phyloP scores from a whole-genome alignment of 2,888 invertebrate species.

The Nyleta sp. region DNA sequence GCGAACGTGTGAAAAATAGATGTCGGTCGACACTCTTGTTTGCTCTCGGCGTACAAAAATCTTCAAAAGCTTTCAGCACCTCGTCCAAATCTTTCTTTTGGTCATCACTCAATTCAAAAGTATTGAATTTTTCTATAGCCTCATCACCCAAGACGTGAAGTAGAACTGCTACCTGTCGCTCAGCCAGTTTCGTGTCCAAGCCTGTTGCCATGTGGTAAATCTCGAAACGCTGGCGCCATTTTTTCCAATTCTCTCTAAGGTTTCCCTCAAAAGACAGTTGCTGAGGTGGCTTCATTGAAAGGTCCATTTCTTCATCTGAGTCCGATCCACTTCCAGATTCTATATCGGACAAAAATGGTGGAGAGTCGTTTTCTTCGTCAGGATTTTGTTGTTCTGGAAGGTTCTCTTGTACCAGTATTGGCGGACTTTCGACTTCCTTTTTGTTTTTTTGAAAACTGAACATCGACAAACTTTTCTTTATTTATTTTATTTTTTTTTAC shows the following conservation, averaged over 20 bases:
- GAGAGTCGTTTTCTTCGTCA: background rate
- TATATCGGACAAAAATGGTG: too few relatives aligned
- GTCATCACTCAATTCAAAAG: slow-evolving; percentile 52
- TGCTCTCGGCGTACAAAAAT: slow-evolving; percentile 49
- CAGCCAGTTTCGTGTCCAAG: slow-evolving; percentile 50
- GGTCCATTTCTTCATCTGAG: slow-evolving; percentile 16
- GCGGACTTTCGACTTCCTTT: too few relatives aligned
- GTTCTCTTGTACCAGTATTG: too few relatives aligned
- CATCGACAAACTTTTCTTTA: too few relatives aligned
- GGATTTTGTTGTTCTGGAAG: background rate
- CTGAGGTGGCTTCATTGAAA: slow-evolving; percentile 46
- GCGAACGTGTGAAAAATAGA: slow-evolving; percentile 63
- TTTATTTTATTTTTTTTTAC: too few relatives aligned
- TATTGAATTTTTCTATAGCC: slow-evolving; percentile 65
- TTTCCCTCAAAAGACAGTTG: slow-evolving; percentile 51
- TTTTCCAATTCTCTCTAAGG: slow-evolving; percentile 68
- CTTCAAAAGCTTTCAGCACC: slow-evolving; percentile 63
- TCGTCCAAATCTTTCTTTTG: slow-evolving; percentile 43
- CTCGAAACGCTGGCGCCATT: slow-evolving; percentile 67
- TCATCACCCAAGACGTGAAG: slow-evolving; percentile 65
- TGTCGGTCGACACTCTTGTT: slow-evolving; percentile 63
- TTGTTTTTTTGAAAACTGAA: too few relatives aligned
- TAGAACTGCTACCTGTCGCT: slow-evolving; percentile 66
- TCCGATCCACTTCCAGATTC: background rate
- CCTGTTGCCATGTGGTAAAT: slow-evolving; percentile 68